These are phyloP conservation scores for Mormyrus iriodes DNA, from an alignment of 2,113 vertebrate genomes.

Conservation along the genomic window DNA sequence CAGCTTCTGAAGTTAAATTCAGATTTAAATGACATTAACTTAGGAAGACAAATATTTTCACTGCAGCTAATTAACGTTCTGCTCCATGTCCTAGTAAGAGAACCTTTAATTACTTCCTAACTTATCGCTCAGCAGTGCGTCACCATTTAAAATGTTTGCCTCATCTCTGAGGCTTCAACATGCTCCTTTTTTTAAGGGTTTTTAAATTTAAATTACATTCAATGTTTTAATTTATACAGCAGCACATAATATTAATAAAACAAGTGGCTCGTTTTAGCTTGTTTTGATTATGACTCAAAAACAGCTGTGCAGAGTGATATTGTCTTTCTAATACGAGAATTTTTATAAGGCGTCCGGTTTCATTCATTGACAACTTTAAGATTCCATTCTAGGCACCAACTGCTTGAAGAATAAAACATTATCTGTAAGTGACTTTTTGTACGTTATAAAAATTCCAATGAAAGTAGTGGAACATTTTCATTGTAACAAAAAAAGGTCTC, in stretches of 20 bases:
- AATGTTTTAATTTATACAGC: conserved; percentile 44
- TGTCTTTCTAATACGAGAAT: conserved; percentile 32
- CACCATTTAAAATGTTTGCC: neutral
- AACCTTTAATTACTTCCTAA: conserved; percentile 11
- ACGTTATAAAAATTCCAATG: conserved; percentile 1
- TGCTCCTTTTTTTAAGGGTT: conserved; percentile 8
- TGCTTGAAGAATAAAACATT: conserved; percentile 8
- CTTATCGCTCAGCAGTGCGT: conserved; percentile 21
- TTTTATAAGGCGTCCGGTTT: conserved; percentile 34
- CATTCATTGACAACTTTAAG: conserved; percentile 9
- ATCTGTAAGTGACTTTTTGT: conserved; percentile 12
- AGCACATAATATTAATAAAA: conserved; percentile 35
- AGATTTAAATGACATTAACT: neutral
- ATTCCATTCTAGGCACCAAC: neutral
- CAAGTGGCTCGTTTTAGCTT: conserved; percentile 22
- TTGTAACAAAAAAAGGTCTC: conserved; percentile 14
- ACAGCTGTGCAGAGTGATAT: conserved; percentile 19
- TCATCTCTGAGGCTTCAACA: neutral
- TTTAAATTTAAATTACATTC: conserved; percentile 35
- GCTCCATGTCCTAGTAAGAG: neutral
- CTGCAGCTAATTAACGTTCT: neutral
- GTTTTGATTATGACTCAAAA: conserved; percentile 21
- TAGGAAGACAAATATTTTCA: neutral
- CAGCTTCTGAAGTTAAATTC: neutral
- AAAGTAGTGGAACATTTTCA: conserved; percentile 11